A percentile compares a stretch with the other conserved stretches of the same genome.
phyloP scores from a whole-genome alignment of 2,888 invertebrate species.

The Xestoiulus laeticollis region DNA sequence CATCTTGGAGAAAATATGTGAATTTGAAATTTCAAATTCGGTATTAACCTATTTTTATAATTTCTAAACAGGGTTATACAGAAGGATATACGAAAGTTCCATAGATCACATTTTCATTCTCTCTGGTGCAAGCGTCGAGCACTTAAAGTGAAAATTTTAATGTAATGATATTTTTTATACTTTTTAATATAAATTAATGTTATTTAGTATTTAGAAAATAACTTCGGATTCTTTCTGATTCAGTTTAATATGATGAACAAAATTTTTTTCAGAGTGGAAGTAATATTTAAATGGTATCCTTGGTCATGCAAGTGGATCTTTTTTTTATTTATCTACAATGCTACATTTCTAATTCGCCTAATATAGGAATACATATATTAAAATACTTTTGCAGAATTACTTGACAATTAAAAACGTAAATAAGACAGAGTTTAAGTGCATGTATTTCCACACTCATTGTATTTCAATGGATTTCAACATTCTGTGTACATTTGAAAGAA shows the following conservation, averaged over 20 bases:
- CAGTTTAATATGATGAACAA: not conserved
- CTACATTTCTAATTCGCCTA: too few relatives aligned
- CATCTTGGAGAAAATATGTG: not conserved
- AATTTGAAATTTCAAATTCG: not conserved
- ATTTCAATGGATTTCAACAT: not conserved
- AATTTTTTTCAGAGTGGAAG: too few relatives aligned
- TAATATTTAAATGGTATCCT: too few relatives aligned
- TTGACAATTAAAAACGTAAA: too few relatives aligned
- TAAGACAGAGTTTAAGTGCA: too few relatives aligned
- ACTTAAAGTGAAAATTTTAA: not conserved
- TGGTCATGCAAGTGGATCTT: too few relatives aligned
- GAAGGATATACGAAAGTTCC: not conserved
- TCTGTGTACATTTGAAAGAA: not conserved
- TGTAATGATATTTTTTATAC: conserved; percentile 15
- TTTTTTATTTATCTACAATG: too few relatives aligned
- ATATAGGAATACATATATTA: too few relatives aligned
- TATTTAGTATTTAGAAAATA: not conserved
- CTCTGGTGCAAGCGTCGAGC: not conserved
- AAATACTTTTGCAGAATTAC: too few relatives aligned
- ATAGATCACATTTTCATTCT: not conserved
- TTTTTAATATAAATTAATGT: not conserved
- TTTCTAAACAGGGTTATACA: not conserved
- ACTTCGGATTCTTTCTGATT: not conserved
- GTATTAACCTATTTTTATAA: not conserved
- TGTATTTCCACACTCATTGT: too few relatives aligned